These are phyloP conservation scores for Gallinago jamesoni DNA, from an alignment of 2,113 vertebrate species.

Conservation along the genomic window DNA sequence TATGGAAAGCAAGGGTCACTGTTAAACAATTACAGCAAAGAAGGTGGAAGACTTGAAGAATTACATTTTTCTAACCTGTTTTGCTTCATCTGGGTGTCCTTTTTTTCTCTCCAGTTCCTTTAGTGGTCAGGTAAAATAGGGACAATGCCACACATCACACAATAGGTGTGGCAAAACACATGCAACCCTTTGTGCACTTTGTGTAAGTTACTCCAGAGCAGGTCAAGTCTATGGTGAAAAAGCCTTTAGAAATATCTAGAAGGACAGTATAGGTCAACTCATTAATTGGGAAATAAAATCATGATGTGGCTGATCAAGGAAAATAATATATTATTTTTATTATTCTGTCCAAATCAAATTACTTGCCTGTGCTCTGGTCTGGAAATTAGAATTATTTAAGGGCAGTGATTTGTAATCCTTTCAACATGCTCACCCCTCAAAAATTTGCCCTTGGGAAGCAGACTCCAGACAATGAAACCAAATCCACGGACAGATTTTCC, in stretches of 20 bases:
- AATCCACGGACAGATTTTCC: neutral
- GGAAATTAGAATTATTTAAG: neutral
- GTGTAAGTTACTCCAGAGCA: neutral
- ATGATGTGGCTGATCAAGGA: neutral
- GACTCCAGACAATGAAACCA: neutral
- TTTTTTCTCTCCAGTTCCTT: neutral
- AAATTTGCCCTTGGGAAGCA: neutral
- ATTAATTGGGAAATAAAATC: neutral
- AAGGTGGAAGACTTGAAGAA: neutral
- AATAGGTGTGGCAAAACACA: neutral
- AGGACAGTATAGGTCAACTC: neutral
- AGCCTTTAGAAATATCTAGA: neutral
- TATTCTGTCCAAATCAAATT: neutral
- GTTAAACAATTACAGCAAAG: neutral
- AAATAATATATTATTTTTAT: neutral
- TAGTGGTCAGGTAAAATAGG: neutral
- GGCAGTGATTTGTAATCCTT: neutral
- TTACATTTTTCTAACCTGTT: neutral
- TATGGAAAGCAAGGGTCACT: neutral
- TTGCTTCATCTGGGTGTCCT: neutral
- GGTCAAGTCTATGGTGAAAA: neutral
- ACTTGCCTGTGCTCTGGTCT: neutral
- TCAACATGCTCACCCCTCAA: neutral
- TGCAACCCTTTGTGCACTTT: neutral
- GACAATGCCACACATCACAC: neutral